Base-by-base conservation (phyloP, 92 coral and sea anemone species). In the Scolanthus callimorphus region DNA sequence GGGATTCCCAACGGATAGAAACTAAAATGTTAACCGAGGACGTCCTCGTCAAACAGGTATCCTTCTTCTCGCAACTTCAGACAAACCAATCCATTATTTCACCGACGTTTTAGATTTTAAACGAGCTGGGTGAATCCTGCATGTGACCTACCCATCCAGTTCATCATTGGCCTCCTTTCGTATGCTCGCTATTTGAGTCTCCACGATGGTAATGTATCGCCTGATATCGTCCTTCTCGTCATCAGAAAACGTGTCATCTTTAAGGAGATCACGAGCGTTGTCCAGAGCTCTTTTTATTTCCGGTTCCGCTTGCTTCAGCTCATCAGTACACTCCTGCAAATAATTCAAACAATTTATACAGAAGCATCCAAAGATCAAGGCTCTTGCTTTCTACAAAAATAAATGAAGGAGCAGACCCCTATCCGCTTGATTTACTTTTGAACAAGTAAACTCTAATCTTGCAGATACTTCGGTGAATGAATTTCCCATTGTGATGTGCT, bases 271-370 rank as follows among this genome's bases (percentile, higher is more conserved):
- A 28, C 52, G 70, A 26, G 64, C 86, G 31, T 69, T 62, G 25
- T 31, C 70, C 20, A 64, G 57, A 0, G 80, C 79, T 38, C 65
- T 65, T 17, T 72, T 56, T 61, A 71, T 34, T 51, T 79, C 80
- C 4, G 80, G 80, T 11, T 65, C 49, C 17, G 68, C 51, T 12
- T 30, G 11, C 6, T 58, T 76, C 10, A 79, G 51, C 37, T 59
- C 59, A 19, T 65, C 61, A 13, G 50, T 63, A 51, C 79, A 71
- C 8, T 59, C 56, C 86, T 79, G 69, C 23, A 26, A 56, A 31
- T 22, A 31, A 23, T 27, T 3, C 13, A 20, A 25, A 30, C 20
- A 59, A 44, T 25, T 31, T 27, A 29, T 39, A 34, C 39, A 19
- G 52, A 22, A 28, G 19, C 29, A 9, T 47, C 27, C 20, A 29